These are phyloP conservation scores for Heliconius melpomene DNA, from an alignment of 1,140 invertebrate genomes.

Conservation along the genomic window DNA sequence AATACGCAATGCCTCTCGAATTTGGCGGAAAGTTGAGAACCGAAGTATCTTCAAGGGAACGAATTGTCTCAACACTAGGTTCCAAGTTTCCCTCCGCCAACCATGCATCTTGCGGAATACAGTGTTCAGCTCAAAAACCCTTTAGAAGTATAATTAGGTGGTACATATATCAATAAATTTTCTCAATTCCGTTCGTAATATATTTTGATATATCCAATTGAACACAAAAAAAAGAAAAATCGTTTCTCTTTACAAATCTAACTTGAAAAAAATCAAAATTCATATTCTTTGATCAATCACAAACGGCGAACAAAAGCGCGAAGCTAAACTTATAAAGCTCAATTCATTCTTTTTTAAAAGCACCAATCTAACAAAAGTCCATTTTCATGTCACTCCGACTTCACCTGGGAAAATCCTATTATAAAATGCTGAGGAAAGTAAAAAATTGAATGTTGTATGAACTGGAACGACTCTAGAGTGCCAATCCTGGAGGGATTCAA, in stretches of 20 bases:
- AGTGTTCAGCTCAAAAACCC: no score
- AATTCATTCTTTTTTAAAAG: not conserved
- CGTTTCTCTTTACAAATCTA: not conserved
- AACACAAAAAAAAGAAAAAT: not conserved
- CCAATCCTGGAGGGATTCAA: conserved; percentile 18
- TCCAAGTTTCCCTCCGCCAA: no score
- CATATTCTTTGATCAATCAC: conserved; percentile 4
- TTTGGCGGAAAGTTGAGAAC: no score
- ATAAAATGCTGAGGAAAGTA: not conserved
- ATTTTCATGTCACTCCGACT: not conserved
- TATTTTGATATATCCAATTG: not conserved
- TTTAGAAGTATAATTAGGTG: no score
- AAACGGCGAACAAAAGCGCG: not conserved
- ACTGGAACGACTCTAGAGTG: not conserved
- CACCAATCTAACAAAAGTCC: not conserved
- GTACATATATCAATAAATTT: no score
- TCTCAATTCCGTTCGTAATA: not conserved
- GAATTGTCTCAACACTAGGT: no score
- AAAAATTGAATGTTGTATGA: not conserved
- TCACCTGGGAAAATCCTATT: conserved; percentile 1
- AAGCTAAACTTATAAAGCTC: not conserved
- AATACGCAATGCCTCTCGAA: no score
- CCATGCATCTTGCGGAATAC: no score
- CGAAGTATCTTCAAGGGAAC: no score
- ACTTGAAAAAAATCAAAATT: not conserved